Evolutionary conservation across 2,888 invertebrate species (phyloP).

Genomic region (Andricus curvator): DNA sequence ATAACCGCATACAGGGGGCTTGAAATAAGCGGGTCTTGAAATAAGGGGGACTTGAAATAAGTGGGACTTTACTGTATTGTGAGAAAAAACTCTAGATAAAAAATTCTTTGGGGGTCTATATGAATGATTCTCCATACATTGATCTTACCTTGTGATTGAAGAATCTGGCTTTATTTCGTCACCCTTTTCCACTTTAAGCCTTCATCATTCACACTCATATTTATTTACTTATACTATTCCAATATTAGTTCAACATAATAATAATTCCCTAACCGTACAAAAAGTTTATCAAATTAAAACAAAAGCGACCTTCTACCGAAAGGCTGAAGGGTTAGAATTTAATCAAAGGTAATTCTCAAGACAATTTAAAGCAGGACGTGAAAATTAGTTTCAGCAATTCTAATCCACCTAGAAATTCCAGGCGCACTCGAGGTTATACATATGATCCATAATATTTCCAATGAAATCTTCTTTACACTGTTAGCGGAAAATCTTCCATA

Average conservation of each 20-base stretch:
- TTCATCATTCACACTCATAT: not conserved
- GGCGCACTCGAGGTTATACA: not conserved
- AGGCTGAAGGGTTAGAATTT: not conserved
- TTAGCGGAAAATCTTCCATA: not conserved
- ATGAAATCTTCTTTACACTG: not conserved
- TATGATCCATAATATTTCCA: not conserved
- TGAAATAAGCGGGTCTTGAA: no score
- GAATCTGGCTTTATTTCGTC: no score
- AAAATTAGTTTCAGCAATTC: slow-evolving; percentile 1
- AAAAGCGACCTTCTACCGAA: not conserved
- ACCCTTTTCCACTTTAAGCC: no score
- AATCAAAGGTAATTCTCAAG: not conserved
- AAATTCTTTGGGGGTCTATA: no score
- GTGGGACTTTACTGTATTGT: no score
- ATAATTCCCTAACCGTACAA: not conserved
- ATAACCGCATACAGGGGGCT: no score
- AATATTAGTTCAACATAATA: not conserved
- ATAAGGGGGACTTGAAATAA: no score
- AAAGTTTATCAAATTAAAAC: not conserved
- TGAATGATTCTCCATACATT: no score
- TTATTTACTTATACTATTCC: not conserved
- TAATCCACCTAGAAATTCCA: not conserved
- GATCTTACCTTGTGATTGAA: no score
- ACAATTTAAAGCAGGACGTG: not conserved
- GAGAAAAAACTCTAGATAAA: no score